Base-by-base conservation (phyloP, 2,797 vertebrate genomes). In the Nothura maculosa region DNA sequence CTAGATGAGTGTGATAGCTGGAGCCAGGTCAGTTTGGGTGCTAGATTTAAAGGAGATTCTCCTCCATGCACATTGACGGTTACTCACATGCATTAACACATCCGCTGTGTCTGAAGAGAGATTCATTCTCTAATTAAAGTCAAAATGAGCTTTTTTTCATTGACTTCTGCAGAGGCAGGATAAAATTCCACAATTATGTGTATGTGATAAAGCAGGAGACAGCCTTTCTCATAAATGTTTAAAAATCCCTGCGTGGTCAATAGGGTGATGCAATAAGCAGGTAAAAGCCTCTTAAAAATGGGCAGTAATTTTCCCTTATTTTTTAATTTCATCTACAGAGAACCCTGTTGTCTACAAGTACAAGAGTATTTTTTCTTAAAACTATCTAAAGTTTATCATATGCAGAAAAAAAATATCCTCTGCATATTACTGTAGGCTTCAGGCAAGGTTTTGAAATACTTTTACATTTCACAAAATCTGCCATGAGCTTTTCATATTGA, bases 61-160 rank as follows among this genome's bases (percentile, higher is more conserved):
- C 19, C 54, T 78, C 67, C 64, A 55, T 83, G 52, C 36, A 34
- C n/a, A 61, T 17, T 87, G 66, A 72, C 50, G 34, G 28, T 77
- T 94, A 58, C 69, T 95, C 36, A 67, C 67, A 55, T 73, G 9
- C 81, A 63, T 87, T 89, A 93, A 57, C 28, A 76, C 5, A 80
- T 93, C 64, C 81, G 8, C 60, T 85, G 21, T 77, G 50, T 70
- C 48, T 60, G 61, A 76, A 76, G 54, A 90, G 36, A 69, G 64
- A 54, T 87, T 93, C 66, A 58, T 90, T 90, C 54, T 81, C 61
- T 83, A 89, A 88, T 79, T 93, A 83, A 93, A 80, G 10, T 84
- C 1, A 72, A 80, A 95, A 78, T 82, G 15, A 76, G 24, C 1
- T 61, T 40, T 84, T 76, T 80, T 62, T 38, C 42, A 57, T 48